Base-by-base conservation (phyloP, 2,888 invertebrate species). In the Pollenia angustigena region DNA sequence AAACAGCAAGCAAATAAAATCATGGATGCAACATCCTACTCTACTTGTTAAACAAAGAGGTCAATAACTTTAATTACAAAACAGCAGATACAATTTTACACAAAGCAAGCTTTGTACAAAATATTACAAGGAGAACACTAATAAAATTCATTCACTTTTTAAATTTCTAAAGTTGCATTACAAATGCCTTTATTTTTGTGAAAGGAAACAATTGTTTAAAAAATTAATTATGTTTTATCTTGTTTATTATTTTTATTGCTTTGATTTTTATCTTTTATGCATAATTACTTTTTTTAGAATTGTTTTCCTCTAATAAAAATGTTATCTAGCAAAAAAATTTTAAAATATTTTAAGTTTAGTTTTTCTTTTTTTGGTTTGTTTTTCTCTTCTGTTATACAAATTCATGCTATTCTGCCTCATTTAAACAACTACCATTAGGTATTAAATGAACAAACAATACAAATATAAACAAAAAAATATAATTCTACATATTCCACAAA, bases 371-470 rank as follows among this genome's bases (percentile, higher is more conserved):
- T 23, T 72, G 14, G 23, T n/a, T 62, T 18, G 60, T 48, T 18
- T 62, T 32, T 60, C 16, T 8, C 12, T 75, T 44, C 32, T 44
- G 42, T 50, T 10, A 50, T 18, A 48, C 14, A 58, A 48, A 46
- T 16, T 12, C 10, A 56, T 74, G 44, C 75, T 44, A 68, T 69
- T 62, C 2, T 46, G 44, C 40, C 4, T 71, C 42, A 83, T 64
- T 71, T 23, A 62, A 69, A 44, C 44, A 44, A 68, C 52, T 69
- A 60, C 42, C 68, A 85, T 42, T 72, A 75, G 46, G 68, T 81
- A 81, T 79, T 80, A 60, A 80, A 80, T 69, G 54, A 86, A 68
- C 74, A 86, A 86, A 68, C 69, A 86, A 75, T 74, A 87, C 54
- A 71, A 56, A 82, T 56, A 40, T 11, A 60, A 18, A 56, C 18